These are phyloP conservation scores for Trachythela sp. DNA, from an alignment of 64 coral and sea anemone species.

Conservation along the genomic window DNA sequence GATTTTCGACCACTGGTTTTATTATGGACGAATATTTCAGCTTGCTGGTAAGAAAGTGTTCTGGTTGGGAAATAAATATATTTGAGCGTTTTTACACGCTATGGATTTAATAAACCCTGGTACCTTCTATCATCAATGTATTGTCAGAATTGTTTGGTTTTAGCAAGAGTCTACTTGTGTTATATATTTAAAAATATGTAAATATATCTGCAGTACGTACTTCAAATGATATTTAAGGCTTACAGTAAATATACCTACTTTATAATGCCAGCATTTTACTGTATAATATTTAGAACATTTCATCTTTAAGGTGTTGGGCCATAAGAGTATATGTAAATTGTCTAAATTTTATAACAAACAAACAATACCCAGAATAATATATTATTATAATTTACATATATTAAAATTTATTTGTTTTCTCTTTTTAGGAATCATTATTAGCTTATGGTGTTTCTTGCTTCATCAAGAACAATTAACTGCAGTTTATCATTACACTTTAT, in stretches of 20 bases:
- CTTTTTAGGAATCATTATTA: slow-evolving; percentile 47
- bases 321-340: too few species aligned
- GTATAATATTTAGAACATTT: too few species aligned
- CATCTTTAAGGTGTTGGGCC: too few species aligned
- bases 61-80: neutral
- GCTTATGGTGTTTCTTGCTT: slow-evolving; percentile 55
- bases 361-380: too few species aligned
- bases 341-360: too few species aligned
- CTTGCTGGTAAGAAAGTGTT: slow-evolving; percentile 50
- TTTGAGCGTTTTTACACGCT: neutral
- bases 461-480: slow-evolving; percentile 66
- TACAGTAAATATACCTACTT: too few species aligned
- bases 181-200: neutral
- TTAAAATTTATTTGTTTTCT: neutral
- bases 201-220: too few species aligned
- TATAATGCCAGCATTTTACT: too few species aligned
- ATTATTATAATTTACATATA: neutral
- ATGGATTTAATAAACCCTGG: neutral
- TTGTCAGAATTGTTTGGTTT: too few species aligned
- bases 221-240: too few species aligned
- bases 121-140: neutral
- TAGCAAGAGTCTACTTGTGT: neutral
- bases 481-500: slow-evolving; percentile 77
- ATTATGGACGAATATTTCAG: slow-evolving; percentile 62
- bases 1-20: slow-evolving; percentile 46